These are phyloP conservation scores for Listronotus oregonensis DNA, from an alignment of 1,140 invertebrate species.

Conservation along the genomic window DNA sequence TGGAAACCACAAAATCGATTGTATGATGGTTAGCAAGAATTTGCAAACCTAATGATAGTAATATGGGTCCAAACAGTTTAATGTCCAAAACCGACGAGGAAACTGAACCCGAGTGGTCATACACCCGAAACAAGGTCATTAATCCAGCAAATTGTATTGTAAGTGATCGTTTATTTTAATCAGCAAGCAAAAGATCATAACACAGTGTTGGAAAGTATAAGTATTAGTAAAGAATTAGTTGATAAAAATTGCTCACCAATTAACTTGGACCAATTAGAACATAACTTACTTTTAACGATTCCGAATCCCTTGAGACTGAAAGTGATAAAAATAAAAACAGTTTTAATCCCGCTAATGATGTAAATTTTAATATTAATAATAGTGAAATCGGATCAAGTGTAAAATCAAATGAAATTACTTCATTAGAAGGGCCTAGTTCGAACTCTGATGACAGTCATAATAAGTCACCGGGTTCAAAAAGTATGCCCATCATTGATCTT, in stretches of 20 bases:
- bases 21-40: constrained; percentile 36
- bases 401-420: neutral
- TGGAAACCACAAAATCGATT: constrained; percentile 43
- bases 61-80: neutral
- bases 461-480: constrained; percentile 28
- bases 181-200: constrained; percentile 9
- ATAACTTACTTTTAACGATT: constrained; percentile 16
- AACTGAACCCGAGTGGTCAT: constrained; percentile 26
- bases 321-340: constrained; percentile 1
- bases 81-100: neutral
- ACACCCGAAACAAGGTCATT: constrained; percentile 41
- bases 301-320: neutral
- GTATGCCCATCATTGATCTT: constrained; percentile 43
- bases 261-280: constrained; percentile 40
- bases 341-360: neutral
- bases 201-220: constrained; percentile 13
- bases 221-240: constrained; percentile 31
- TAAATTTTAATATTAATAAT: constrained; percentile 1
- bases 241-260: constrained; percentile 45
- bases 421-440: constrained; percentile 9
- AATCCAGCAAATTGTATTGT: constrained; percentile 7
- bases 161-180: neutral
- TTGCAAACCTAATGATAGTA: neutral
- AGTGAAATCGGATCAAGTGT: neutral
- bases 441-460: constrained; percentile 10